phyloP scores from a whole-genome alignment of 2,113 vertebrate species.

The Pterophyllum scalare region DNA sequence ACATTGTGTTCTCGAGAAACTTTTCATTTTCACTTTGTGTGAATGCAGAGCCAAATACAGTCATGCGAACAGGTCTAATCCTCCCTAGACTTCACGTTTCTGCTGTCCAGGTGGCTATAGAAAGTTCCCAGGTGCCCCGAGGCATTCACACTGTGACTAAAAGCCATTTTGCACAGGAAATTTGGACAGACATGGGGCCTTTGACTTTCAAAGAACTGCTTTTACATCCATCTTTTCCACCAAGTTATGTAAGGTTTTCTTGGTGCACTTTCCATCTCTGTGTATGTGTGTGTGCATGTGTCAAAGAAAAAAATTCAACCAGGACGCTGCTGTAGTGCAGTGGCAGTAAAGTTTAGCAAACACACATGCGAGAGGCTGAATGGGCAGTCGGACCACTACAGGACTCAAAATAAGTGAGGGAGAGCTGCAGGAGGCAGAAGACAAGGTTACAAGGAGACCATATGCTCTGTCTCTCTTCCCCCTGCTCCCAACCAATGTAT shows the following conservation, averaged over 20 bases:
- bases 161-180: slow-evolving; percentile 54
- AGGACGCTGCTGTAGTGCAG: slow-evolving; percentile 54
- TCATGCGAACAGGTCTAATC: slow-evolving; percentile 11
- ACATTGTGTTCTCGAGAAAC: slow-evolving; percentile 52
- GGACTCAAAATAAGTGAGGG: slow-evolving; percentile 87
- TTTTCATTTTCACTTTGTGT: slow-evolving; percentile 41
- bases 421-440: slow-evolving; percentile 75
- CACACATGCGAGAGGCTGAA: slow-evolving; percentile 38
- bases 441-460: slow-evolving; percentile 55
- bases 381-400: slow-evolving; percentile 84
- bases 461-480: slow-evolving; percentile 17
- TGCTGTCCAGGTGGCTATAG: slow-evolving; percentile 39
- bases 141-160: slow-evolving; percentile 59
- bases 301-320: slow-evolving; percentile 35
- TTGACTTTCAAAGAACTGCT: slow-evolving; percentile 57
- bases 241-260: slow-evolving; percentile 56
- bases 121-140: slow-evolving; percentile 36
- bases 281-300: neutral
- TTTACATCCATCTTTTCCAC: slow-evolving; percentile 54
- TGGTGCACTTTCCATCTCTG: neutral
- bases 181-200: slow-evolving; percentile 55
- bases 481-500: neutral
- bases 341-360: slow-evolving; percentile 46
- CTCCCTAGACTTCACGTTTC: slow-evolving; percentile 17
- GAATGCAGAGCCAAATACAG: slow-evolving; percentile 11